Evolutionary conservation across 2,113 vertebrate genomes (phyloP).

Genomic region (Grammomys surdaster): DNA sequence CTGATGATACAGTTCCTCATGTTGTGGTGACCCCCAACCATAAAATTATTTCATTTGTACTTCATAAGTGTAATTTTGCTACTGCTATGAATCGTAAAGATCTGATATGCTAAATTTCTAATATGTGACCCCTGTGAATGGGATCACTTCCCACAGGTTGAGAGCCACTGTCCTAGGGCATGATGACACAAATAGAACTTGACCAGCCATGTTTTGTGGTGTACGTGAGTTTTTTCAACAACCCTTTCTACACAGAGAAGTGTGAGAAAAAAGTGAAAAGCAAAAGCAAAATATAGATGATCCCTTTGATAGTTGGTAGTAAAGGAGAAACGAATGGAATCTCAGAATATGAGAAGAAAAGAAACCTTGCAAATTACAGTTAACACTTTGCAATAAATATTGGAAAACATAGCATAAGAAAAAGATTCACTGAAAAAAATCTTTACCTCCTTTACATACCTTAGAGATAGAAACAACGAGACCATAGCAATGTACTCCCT

Average conservation of each 20-base stretch:
- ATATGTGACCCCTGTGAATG: background rate
- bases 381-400: slow-evolving; percentile 1
- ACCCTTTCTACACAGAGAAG: background rate
- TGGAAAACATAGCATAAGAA: background rate
- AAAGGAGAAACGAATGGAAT: background rate
- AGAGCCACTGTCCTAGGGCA: background rate
- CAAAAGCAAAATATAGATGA: background rate
- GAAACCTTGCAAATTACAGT: background rate
- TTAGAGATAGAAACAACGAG: slow-evolving; percentile 67
- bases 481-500: slow-evolving; percentile 56
- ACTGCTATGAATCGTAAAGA: background rate
- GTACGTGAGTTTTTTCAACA: background rate
- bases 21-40: background rate
- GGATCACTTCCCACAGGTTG: background rate
- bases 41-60: background rate
- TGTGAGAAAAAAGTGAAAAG: background rate
- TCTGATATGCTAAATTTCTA: background rate
- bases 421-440: background rate
- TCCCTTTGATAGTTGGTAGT: background rate
- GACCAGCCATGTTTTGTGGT: background rate
- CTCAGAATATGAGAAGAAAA: background rate
- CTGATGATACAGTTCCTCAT: background rate
- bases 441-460: slow-evolving; percentile 62
- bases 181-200: background rate
- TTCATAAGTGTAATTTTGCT: background rate